Evolutionary conservation across 2,113 vertebrate genomes (phyloP), one percentile per base, ranked within the genome.

Genomic region (Callionymus lyra): DNA sequence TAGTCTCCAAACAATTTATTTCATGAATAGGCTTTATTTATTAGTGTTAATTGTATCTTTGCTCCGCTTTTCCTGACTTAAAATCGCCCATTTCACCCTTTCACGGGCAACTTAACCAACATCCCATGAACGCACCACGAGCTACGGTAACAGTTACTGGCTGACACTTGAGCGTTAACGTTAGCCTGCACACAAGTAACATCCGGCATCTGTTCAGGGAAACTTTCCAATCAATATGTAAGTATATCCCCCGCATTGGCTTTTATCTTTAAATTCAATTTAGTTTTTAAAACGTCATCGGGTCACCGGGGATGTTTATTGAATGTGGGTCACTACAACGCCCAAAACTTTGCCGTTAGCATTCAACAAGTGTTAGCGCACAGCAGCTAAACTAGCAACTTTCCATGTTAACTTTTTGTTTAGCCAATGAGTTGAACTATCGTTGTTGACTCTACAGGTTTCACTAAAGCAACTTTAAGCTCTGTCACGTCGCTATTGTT

Each of bases 291-390:
- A 12, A 32, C 12, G n/a, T 6, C 2, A 31, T 1, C 12, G 1
- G 2, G 11, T 10, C 40, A 47, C 41, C 13, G 16, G 31, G 34
- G 12, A 40, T 18, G 12, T 63, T 48, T 27, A 2, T 1, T 19
- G 15, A 39, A 47, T 13, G 50, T 6, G 4, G 12, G 17, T 37
- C 19, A 46, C 6, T 46, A 48, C 64, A 71, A 80, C 80, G 80
- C 80, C 80, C 76, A 48, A 71, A 82, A 72, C 44, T 75, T 82
- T 71, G 43, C 35, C 43, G 12, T 11, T 74, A 74, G 58, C 71
- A 40, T 37, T 59, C 77, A 80, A 80, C 77, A 80, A 82, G 79
- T 80, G 72, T 53, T 78, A 60, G 12, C 2, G 19, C 3, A 17
- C 56, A 41, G 34, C 44, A 49, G 42, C 40, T 49, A 60, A 14